These are phyloP conservation scores for Nothoprocta perdicaria DNA, from an alignment of 2,113 vertebrate species.

Conservation along the genomic window DNA sequence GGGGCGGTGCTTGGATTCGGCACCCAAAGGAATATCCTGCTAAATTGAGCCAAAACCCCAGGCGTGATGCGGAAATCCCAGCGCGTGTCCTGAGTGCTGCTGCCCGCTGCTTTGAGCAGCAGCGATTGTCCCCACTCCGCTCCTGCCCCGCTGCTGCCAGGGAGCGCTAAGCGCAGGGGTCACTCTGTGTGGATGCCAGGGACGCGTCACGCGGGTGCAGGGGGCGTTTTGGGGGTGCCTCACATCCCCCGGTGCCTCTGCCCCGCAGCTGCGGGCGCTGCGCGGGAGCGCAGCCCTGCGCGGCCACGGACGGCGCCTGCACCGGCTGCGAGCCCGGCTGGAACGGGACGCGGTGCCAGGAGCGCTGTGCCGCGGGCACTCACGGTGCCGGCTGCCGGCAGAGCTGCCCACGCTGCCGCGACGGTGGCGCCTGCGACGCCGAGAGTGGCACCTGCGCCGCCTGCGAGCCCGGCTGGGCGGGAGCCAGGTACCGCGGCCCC, in stretches of 20 bases:
- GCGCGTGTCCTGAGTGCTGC: fast-evolving
- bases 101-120: not conserved
- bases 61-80: not conserved
- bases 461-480: conserved; percentile 88
- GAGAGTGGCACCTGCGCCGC: conserved; percentile 81
- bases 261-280: conserved; percentile 88
- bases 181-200: not conserved
- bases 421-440: conserved; percentile 79
- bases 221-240: not conserved
- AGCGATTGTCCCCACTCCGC: not conserved
- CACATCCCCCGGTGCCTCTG: not conserved
- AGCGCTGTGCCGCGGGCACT: conserved; percentile 78
- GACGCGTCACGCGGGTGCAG: fast-evolving
- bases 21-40: not conserved
- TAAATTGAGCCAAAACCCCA: not conserved
- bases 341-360: conserved; percentile 87
- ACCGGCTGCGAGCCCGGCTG: conserved; percentile 86
- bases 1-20: not conserved
- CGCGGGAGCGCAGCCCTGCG: conserved; percentile 79
- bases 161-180: fast-evolving
- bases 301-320: conserved; percentile 84
- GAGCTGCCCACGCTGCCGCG: conserved; percentile 83
- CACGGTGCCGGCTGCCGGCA: conserved; percentile 84
- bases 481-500: conserved; percentile 77
- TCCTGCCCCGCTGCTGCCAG: fast-evolving